Conservation (phyloP, 2,113 vertebrate genomes). For the Erinaceus europaeus region DNA sequence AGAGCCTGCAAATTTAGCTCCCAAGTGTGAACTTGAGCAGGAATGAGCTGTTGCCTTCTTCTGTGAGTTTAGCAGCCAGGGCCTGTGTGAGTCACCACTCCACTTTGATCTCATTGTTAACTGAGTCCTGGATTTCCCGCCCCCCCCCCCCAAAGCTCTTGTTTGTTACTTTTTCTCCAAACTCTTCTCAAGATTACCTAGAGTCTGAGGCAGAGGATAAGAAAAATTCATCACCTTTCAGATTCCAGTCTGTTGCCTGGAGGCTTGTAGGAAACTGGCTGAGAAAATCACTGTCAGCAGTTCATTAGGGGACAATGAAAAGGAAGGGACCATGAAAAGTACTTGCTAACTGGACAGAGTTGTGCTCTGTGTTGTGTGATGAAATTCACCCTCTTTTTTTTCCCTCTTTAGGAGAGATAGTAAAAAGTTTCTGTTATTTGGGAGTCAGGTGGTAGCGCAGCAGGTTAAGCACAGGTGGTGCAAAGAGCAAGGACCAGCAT, state of each 20-base stretch:
- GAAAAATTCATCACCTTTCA: slow-evolving; percentile 1
- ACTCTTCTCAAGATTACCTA: slow-evolving; percentile 3
- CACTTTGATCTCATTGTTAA: neutral
- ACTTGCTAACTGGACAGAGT: neutral
- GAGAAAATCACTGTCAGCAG: slow-evolving; percentile 21
- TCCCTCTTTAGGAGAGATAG: slow-evolving; percentile 1
- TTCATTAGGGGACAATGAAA: neutral
- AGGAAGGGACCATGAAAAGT: neutral
- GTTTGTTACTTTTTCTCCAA: neutral
- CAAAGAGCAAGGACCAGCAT: too few relatives aligned
- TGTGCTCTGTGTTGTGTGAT: neutral
- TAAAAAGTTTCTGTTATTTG: neutral
- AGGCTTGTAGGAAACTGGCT: slow-evolving; percentile 12
- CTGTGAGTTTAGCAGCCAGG: neutral
- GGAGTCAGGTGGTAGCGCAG: too few relatives aligned
- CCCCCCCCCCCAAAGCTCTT: neutral
- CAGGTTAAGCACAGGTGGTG: too few relatives aligned
- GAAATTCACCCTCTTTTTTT: neutral
- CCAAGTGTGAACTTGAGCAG: neutral
- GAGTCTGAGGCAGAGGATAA: neutral
- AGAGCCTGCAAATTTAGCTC: neutral
- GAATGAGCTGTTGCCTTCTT: neutral
- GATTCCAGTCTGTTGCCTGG: neutral
- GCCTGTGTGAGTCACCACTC: neutral
- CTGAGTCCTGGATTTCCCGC: neutral